Evolutionary conservation across 2,113 vertebrate genomes (phyloP).

Genomic region (Microtus oregoni): DNA sequence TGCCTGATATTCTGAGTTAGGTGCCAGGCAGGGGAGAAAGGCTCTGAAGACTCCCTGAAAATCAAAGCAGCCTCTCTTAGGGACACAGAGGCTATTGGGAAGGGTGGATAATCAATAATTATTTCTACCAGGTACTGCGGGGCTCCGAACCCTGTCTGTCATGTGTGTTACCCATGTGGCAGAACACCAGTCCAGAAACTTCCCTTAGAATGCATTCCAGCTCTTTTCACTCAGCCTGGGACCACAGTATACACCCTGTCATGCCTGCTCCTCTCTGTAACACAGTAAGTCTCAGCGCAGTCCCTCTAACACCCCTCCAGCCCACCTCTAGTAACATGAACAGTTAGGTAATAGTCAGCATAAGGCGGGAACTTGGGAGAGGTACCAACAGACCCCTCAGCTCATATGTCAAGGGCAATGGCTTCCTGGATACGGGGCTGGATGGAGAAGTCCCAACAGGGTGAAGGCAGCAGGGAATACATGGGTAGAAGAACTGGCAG

Average conservation of each 20-base stretch:
- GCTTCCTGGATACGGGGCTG: not conserved
- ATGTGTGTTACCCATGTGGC: not conserved
- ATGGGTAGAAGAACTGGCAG: not conserved
- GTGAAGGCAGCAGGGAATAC: fast-evolving
- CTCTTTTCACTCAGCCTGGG: not conserved
- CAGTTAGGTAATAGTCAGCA: not conserved
- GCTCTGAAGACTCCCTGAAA: not conserved
- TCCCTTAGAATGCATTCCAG: not conserved
- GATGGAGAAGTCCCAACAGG: not conserved
- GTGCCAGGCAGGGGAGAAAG: not conserved
- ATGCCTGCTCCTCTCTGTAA: not conserved
- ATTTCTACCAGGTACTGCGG: not conserved
- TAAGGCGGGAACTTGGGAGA: not conserved
- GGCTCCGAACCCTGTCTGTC: fast-evolving
- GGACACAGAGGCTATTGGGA: not conserved
- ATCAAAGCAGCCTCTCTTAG: not conserved
- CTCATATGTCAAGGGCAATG: not conserved
- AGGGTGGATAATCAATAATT: no score
- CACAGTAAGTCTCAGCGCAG: not conserved
- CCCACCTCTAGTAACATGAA: not conserved
- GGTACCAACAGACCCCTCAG: not conserved
- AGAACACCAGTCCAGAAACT: not conserved
- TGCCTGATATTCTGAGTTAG: not conserved
- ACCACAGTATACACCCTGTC: not conserved
- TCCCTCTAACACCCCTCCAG: not conserved